A percentile compares a stretch with the other conserved stretches of the same genome.
These are phyloP conservation scores for Cephus runcator DNA, from an alignment of 2,888 invertebrate species.

Conservation along the genomic window DNA sequence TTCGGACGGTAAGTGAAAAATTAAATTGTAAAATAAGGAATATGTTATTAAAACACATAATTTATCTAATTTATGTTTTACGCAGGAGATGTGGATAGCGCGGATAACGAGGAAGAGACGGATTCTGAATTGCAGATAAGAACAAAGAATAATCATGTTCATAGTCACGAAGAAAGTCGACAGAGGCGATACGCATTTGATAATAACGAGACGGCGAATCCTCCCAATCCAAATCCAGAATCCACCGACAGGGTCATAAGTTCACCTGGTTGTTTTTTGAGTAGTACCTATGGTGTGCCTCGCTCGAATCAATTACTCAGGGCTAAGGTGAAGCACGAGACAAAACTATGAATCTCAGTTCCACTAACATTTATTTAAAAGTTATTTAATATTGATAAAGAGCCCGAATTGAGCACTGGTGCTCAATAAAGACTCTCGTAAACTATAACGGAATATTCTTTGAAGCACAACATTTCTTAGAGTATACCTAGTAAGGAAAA, in stretches of 20 bases:
- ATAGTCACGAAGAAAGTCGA: constrained; percentile 29
- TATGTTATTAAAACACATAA: neutral
- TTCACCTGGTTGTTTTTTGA: constrained; percentile 45
- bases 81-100: constrained; percentile 84
- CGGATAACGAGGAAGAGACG: constrained; percentile 74
- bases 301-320: constrained; percentile 56
- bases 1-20: constrained; percentile 77
- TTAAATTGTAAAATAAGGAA: neutral
- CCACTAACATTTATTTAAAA: neutral
- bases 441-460: neutral
- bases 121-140: constrained; percentile 56
- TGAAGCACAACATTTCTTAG: neutral
- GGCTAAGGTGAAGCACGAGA: constrained; percentile 61
- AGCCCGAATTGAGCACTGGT: neutral
- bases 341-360: constrained; percentile 50
- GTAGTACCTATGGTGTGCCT: constrained; percentile 49
- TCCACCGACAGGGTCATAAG: constrained; percentile 31
- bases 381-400: neutral
- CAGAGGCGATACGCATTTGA: constrained; percentile 46
- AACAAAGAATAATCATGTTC: constrained; percentile 36
- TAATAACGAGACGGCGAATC: constrained; percentile 35
- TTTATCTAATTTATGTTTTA: constrained; percentile 16
- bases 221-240: constrained; percentile 36
- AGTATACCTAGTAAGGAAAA: neutral
- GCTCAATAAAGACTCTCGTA: neutral